Base-by-base conservation (phyloP, 2,888 invertebrate species). In the Stenodera caucasica region DNA sequence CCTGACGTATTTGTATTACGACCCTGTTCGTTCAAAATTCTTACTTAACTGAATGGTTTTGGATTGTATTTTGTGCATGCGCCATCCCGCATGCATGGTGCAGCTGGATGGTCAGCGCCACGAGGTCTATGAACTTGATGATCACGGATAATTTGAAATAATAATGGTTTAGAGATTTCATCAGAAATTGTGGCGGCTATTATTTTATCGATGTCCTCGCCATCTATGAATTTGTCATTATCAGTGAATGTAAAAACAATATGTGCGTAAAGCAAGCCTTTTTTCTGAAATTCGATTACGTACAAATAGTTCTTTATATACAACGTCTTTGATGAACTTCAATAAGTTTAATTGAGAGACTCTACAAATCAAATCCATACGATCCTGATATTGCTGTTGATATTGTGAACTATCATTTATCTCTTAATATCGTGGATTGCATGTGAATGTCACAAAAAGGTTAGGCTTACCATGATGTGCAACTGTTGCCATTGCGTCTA, bases 371-470 rank as follows among this genome's bases (percentile, higher is more conserved):
- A 68, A 40, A 35, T n/a, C n/a, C n/a, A n/a, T n/a, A n/a, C n/a
- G n/a, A n/a, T n/a, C n/a, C n/a, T n/a, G n/a, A n/a, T n/a, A n/a
- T n/a, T n/a, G n/a, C n/a, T n/a, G n/a, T n/a, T n/a, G n/a, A n/a
- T n/a, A n/a, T n/a, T n/a, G n/a, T n/a, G n/a, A n/a, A n/a, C n/a
- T n/a, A n/a, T n/a, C n/a, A n/a, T n/a, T n/a, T n/a, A n/a, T n/a
- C n/a, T n/a, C n/a, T n/a, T n/a, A 8, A 30, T 30, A 30, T 30
- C 30, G 33, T 7, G 33, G 33, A 37, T 68, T 68, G 45, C 67
- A 68, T 0, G 67, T 65, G n/a, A 68, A 54, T 1, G 68, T 67
- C 6, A 67, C 58, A 32, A 68, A 67, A 2, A 61, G 57, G 32
- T 65, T 61, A 9, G 67, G 68, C 50, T 52, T 55, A 8, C 63